A percentile compares a stretch with the other conserved stretches of the same genome.
Evolutionary conservation across 35 echinoderm and acorn worm genomes (phyloP).

Genomic region (Heliocidaris erythrogramma): DNA sequence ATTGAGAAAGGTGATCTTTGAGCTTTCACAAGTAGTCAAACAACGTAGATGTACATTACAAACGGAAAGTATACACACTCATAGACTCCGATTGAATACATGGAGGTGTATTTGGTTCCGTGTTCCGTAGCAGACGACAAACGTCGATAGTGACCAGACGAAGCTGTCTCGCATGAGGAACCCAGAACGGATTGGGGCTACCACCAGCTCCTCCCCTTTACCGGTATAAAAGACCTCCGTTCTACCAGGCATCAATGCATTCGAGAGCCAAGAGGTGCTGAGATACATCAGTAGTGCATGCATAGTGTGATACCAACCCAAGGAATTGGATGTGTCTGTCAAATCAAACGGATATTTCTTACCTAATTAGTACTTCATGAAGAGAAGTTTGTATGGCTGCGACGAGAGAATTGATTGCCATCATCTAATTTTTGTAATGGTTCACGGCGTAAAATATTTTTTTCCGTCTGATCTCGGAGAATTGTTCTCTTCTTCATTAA

Average conservation of each 20-base stretch:
- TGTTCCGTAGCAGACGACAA: neutral
- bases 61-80: neutral
- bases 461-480: neutral
- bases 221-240: neutral
- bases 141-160: neutral
- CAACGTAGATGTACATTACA: neutral
- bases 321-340: neutral
- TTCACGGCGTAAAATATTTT: neutral
- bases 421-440: neutral
- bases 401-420: neutral
- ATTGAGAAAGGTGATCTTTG: neutral
- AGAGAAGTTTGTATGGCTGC: neutral
- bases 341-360: neutral
- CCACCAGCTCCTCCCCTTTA: neutral
- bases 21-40: neutral
- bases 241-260: neutral
- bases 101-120: neutral
- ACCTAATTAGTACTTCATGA: too few relatives aligned
- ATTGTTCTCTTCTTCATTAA: neutral
- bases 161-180: neutral
- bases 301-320: neutral
- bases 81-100: neutral
- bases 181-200: neutral
- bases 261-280: neutral
- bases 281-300: neutral